phyloP scores from a whole-genome alignment of 2,888 invertebrate genomes.

The Agriopis aurantiaria region DNA sequence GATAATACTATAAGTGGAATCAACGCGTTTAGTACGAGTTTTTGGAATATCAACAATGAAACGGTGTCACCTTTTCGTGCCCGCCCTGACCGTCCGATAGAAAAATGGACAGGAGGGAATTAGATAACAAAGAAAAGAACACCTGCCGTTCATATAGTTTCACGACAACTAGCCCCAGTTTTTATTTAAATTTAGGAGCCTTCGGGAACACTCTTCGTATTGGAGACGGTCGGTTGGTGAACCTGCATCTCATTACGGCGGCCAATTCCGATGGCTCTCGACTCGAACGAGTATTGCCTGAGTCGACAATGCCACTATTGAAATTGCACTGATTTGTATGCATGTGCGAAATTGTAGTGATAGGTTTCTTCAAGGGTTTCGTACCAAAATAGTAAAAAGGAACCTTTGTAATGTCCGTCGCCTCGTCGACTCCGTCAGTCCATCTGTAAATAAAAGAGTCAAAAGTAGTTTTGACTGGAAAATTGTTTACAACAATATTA shows the following conservation, averaged over 20 bases:
- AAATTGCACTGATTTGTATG: conserved; percentile 20
- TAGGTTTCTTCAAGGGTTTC: background rate
- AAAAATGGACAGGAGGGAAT: too few species aligned
- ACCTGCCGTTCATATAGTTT: background rate
- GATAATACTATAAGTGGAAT: too few species aligned
- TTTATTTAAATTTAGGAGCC: conserved; percentile 21
- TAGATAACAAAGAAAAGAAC: background rate
- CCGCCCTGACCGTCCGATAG: too few species aligned
- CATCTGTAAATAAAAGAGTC: too few species aligned
- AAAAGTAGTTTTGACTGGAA: too few species aligned
- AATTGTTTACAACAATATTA: too few species aligned
- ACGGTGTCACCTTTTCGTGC: too few species aligned
- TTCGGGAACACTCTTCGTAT: conserved; percentile 16
- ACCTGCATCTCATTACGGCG: conserved; percentile 30
- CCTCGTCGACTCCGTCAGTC: too few species aligned
- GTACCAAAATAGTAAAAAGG: background rate
- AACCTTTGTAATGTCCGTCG: too few species aligned
- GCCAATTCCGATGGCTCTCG: conserved; percentile 14
- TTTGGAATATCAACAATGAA: too few species aligned
- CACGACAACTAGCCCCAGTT: background rate
- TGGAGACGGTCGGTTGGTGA: conserved; percentile 10
- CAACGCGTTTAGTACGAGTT: too few species aligned
- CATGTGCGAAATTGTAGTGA: background rate
- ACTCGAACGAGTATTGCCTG: conserved; percentile 3
- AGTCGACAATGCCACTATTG: conserved; percentile 15